Evolutionary conservation across 2,797 vertebrate genomes (phyloP).

Genomic region (Centroberyx gerrardi): DNA sequence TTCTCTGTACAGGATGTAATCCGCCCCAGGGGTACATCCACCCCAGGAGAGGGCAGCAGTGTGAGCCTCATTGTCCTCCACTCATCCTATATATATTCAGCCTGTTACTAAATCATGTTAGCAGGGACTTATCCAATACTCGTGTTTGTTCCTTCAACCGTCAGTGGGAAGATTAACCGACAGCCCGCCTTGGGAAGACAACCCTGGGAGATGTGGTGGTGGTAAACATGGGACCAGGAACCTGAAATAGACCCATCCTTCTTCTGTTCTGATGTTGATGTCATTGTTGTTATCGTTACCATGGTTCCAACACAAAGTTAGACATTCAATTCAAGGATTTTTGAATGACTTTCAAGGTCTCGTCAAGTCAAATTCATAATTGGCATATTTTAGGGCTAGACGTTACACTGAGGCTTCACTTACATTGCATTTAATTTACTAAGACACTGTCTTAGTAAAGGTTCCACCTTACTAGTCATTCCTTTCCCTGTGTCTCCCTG

Average conservation of each 20-base stretch:
- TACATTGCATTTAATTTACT: too few species aligned
- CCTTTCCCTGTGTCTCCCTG: too few species aligned
- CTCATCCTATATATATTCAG: constrained; percentile 8
- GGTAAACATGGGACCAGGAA: constrained; percentile 21
- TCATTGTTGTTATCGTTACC: neutral
- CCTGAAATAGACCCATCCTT: constrained; percentile 18
- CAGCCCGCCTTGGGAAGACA: neutral
- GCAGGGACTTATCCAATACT: too few species aligned
- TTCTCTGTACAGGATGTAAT: constrained; percentile 33
- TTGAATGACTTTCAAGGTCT: neutral
- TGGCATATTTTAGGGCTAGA: too few species aligned
- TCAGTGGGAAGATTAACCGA: constrained; percentile 49
- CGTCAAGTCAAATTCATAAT: neutral
- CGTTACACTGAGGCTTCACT: too few species aligned
- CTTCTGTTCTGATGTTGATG: neutral
- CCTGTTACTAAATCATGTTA: too few species aligned
- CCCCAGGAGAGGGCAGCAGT: constrained; percentile 13
- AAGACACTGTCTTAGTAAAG: too few species aligned
- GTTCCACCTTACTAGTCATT: too few species aligned
- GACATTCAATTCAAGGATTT: neutral
- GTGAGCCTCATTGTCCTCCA: constrained; percentile 17
- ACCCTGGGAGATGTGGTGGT: constrained; percentile 21
- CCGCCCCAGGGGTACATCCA: neutral
- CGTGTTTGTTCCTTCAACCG: constrained; percentile 24
- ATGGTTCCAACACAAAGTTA: neutral